Percentiles rank a stretch among this genome's conserved stretches.
These are phyloP conservation scores for Troides oblongomaculatus DNA, from an alignment of 2,888 invertebrate genomes.

Conservation along the genomic window DNA sequence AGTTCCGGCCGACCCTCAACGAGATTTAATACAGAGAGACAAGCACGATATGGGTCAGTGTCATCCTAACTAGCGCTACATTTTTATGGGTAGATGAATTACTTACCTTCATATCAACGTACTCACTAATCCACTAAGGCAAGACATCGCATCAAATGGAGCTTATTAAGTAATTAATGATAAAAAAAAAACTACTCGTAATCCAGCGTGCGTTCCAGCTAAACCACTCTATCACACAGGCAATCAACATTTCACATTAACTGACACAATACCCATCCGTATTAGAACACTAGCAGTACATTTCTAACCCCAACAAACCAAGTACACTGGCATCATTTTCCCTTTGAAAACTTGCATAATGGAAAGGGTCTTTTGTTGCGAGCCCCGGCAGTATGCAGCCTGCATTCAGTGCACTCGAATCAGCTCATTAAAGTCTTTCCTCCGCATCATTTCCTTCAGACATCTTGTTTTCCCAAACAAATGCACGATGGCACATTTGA, in stretches of 20 bases:
- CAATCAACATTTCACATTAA: constrained; percentile 34
- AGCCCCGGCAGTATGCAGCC: constrained; percentile 43
- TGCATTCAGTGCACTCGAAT: constrained; percentile 55
- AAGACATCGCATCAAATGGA: constrained; percentile 8
- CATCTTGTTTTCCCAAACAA: constrained; percentile 50
- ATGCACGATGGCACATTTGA: constrained; percentile 36
- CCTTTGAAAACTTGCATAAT: constrained; percentile 54
- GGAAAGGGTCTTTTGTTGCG: constrained; percentile 44
- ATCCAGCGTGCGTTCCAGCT: constrained; percentile 18
- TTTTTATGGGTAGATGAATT: too few relatives aligned
- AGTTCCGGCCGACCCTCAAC: too few relatives aligned
- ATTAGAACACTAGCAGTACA: constrained; percentile 37
- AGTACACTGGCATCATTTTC: constrained; percentile 44
- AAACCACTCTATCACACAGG: constrained; percentile 29
- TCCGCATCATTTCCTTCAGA: constrained; percentile 60
- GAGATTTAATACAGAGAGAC: too few relatives aligned
- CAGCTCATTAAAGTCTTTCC: constrained; percentile 66
- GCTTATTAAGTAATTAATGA: constrained; percentile 21
- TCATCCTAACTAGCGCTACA: too few relatives aligned
- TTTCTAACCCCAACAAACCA: constrained; percentile 34
- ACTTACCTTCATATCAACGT: too few relatives aligned
- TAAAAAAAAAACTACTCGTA: constrained; percentile 8
- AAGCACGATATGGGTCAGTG: too few relatives aligned
- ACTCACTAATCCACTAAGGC: constrained; percentile 18
- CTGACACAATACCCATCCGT: constrained; percentile 36